Conservation (phyloP, 1,140 invertebrate species). For the Odontomachus brunneus region DNA sequence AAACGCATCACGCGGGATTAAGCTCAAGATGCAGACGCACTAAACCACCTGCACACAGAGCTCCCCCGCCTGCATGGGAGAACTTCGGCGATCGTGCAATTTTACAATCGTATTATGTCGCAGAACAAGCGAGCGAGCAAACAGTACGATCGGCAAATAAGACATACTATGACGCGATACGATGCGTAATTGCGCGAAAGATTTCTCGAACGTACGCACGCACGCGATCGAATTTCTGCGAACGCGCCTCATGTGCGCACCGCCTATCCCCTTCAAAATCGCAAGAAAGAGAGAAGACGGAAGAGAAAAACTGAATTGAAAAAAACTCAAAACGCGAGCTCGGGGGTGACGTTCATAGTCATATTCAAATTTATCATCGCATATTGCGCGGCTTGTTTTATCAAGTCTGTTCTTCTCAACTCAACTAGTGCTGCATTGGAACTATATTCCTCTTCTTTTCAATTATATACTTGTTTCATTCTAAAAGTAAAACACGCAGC, state of each 20-base stretch:
- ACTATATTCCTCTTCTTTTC: too few relatives aligned
- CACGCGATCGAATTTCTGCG: constrained; percentile 3
- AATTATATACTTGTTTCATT: too few relatives aligned
- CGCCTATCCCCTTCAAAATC: not conserved
- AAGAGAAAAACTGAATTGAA: not conserved
- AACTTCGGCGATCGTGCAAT: constrained; percentile 46
- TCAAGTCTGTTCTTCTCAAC: too few relatives aligned
- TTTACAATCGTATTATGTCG: constrained; percentile 54
- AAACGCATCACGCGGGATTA: constrained; percentile 37
- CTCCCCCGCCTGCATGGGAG: not conserved
- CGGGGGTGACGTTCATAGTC: too few relatives aligned
- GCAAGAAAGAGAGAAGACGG: too few relatives aligned
- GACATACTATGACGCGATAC: not conserved
- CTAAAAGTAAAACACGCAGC: too few relatives aligned
- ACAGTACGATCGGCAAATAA: constrained; percentile 44
- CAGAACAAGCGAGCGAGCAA: constrained; percentile 35
- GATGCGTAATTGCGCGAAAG: constrained; percentile 22
- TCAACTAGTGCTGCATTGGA: too few relatives aligned
- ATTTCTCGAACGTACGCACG: constrained; percentile 12
- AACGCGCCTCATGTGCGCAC: not conserved
- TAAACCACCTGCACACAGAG: constrained; percentile 44
- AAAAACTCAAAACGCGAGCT: not conserved
- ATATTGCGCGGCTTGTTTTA: not conserved
- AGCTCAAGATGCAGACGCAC: constrained; percentile 20
- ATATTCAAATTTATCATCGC: too few relatives aligned